Percentiles rank a stretch among this genome's conserved stretches.
phyloP scores from a whole-genome alignment of 1,140 invertebrate genomes.

The Tenebrio molitor region DNA sequence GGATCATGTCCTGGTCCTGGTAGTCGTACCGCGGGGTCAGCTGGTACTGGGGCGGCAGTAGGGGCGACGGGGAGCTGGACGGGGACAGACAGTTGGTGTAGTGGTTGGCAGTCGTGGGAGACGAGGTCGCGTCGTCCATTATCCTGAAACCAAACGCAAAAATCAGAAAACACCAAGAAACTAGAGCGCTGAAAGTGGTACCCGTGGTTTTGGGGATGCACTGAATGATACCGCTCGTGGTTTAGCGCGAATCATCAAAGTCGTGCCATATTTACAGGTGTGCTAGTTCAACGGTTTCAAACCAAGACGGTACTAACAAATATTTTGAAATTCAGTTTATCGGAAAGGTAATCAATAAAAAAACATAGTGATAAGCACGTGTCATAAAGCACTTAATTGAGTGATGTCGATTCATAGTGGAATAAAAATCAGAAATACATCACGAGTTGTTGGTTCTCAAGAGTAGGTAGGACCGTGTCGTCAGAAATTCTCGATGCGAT shows the following conservation, averaged over 20 bases:
- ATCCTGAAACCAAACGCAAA: constrained; percentile 63
- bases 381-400: constrained; percentile 35
- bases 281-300: neutral
- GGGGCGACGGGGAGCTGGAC: constrained; percentile 64
- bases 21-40: constrained; percentile 59
- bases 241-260: no score
- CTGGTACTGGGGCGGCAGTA: constrained; percentile 61
- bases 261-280: no score
- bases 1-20: constrained; percentile 62
- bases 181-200: neutral
- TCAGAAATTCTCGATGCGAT: no score
- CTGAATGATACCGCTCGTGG: no score
- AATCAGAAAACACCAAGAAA: no score
- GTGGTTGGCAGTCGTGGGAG: constrained; percentile 62
- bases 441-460: neutral
- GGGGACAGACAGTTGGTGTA: constrained; percentile 64
- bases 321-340: constrained; percentile 45
- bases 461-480: no score
- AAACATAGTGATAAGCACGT: constrained; percentile 41
- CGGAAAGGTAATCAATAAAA: constrained; percentile 45
- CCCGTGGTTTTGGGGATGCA: no score
- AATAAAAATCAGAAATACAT: neutral
- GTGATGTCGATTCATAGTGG: constrained; percentile 18
- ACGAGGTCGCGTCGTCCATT: constrained; percentile 64
- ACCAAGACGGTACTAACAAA: constrained; percentile 36